A percentile compares a stretch with the other conserved stretches of the same genome.
Conservation (phyloP, 1,140 invertebrate species). For the Sminthurides bifidus region DNA sequence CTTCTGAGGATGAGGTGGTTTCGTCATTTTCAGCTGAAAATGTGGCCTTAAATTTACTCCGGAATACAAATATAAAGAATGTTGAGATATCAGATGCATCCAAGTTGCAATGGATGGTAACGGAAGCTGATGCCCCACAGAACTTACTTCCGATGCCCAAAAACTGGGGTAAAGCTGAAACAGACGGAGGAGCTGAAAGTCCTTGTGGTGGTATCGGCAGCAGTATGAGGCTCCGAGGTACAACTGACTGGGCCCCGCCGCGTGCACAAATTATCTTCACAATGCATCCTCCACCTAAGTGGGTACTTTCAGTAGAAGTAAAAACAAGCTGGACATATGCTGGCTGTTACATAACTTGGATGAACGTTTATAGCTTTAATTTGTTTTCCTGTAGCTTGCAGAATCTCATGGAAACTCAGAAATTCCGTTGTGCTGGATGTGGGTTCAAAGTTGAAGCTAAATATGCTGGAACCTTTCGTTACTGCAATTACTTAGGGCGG, state of each 20-base stretch:
- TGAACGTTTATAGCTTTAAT: constrained; percentile 11
- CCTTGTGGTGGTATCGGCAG: constrained; percentile 27
- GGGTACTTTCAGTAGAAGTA: constrained; percentile 33
- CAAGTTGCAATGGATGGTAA: constrained; percentile 70
- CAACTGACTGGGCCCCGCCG: constrained; percentile 70
- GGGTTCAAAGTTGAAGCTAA: constrained; percentile 61
- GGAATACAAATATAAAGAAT: constrained; percentile 57
- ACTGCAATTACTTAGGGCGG: constrained; percentile 74
- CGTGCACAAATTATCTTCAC: constrained; percentile 73
- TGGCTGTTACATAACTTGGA: neutral
- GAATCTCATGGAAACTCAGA: constrained; percentile 58
- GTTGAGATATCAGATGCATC: constrained; percentile 58
- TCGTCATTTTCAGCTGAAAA: constrained; percentile 56
- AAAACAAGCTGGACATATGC: neutral
- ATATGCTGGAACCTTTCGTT: constrained; percentile 58
- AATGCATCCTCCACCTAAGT: constrained; percentile 55
- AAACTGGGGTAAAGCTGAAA: constrained; percentile 52
- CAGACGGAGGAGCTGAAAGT: constrained; percentile 40
- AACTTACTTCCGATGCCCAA: constrained; percentile 61
- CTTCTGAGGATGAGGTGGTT: constrained; percentile 44
- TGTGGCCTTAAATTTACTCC: constrained; percentile 62
- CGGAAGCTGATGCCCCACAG: constrained; percentile 65
- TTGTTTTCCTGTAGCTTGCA: constrained; percentile 45
- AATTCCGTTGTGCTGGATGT: constrained; percentile 66
- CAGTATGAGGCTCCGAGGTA: constrained; percentile 54